A percentile compares a stretch with the other conserved stretches of the same genome.
Conservation (phyloP, 2,797 vertebrate genomes). For the Gadopsis bispinosus region DNA sequence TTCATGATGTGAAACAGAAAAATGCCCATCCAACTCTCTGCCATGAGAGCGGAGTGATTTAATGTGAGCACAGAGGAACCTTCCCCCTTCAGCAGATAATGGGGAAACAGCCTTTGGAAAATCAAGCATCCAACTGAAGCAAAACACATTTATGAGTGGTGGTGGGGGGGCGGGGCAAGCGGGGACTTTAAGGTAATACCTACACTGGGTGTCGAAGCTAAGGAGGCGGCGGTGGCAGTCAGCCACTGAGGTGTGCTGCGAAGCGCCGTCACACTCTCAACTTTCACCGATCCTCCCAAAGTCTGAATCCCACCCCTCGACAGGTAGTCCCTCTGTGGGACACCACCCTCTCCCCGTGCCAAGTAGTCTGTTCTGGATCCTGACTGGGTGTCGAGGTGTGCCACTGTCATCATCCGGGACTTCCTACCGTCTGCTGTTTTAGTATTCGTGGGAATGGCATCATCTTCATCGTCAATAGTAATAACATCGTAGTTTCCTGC, state of each 20-base stretch:
- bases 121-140: background rate
- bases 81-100: background rate
- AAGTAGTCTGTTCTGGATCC: conserved; percentile 82
- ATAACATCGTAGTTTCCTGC: conserved; percentile 79
- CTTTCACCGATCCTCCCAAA: conserved; percentile 76
- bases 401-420: conserved; percentile 57
- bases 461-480: conserved; percentile 78
- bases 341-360: conserved; percentile 83
- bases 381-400: conserved; percentile 72
- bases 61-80: background rate
- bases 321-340: conserved; percentile 78
- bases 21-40: rapidly evolving
- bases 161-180: too few relatives aligned
- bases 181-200: conserved; percentile 36
- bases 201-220: conserved; percentile 70
- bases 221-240: conserved; percentile 61
- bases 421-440: conserved; percentile 55
- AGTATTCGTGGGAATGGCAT: conserved; percentile 42
- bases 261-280: conserved; percentile 85
- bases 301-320: conserved; percentile 86
- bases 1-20: background rate
- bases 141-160: background rate
- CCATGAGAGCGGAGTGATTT: background rate
- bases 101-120: background rate
- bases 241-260: conserved; percentile 83